phyloP scores from a whole-genome alignment of 2,113 vertebrate species.

The Orientallactaga bullata region DNA sequence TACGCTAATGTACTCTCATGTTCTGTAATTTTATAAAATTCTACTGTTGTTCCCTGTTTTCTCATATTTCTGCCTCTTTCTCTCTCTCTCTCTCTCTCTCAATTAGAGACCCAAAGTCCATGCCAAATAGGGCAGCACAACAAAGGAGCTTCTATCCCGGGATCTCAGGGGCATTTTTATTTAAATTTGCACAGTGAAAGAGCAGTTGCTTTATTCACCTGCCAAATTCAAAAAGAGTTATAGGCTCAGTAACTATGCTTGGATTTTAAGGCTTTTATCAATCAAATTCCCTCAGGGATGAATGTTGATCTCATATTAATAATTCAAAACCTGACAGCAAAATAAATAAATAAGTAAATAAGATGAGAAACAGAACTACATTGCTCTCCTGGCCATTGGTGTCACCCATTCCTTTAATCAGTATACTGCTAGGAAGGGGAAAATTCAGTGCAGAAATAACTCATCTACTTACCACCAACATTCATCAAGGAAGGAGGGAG shows the following conservation, averaged over 20 bases:
- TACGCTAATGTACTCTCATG: not conserved
- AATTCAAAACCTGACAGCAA: constrained; percentile 51
- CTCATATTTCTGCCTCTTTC: not conserved
- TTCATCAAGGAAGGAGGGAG: not conserved
- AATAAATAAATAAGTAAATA: constrained; percentile 36
- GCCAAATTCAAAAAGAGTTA: constrained; percentile 61
- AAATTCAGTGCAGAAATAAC: not conserved
- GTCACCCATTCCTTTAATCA: not conserved
- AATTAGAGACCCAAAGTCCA: not conserved
- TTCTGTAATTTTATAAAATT: constrained; percentile 36
- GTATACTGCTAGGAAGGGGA: not conserved
- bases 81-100: too few relatives aligned
- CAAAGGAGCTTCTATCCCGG: not conserved
- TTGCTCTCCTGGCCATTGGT: not conserved
- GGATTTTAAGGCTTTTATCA: constrained; percentile 66
- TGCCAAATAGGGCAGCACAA: not conserved
- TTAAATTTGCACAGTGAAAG: constrained; percentile 13
- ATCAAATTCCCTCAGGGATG: constrained; percentile 39
- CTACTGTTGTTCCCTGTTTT: not conserved
- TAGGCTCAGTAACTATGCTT: constrained; percentile 39
- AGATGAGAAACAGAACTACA: not conserved
- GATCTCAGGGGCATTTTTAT: not conserved
- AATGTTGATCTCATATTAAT: constrained; percentile 45
- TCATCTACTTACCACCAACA: not conserved
- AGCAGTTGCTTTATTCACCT: constrained; percentile 47